Evolutionary conservation across 2,888 invertebrate genomes (phyloP).

Genomic region (Venustoraphidia nigricollis): DNA sequence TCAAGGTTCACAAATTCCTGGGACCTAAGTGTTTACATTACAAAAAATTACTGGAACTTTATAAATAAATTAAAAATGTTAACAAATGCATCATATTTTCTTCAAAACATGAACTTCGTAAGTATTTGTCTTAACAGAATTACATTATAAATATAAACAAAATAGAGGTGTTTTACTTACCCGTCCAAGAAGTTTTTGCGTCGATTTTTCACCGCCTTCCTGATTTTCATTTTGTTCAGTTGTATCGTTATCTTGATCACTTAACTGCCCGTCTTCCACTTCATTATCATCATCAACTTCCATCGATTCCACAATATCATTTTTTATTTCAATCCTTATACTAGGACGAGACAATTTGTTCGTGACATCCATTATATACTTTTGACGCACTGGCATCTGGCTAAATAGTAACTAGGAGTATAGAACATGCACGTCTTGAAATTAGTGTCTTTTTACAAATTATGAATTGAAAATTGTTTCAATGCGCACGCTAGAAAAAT

Average conservation of each 20-base stretch:
- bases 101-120: too few species aligned
- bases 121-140: too few species aligned
- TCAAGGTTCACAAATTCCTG: too few species aligned
- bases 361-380: slow-evolving; percentile 5
- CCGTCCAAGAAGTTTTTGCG: too few species aligned
- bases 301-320: slow-evolving; percentile 29
- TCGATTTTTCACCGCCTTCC: background rate
- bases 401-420: background rate
- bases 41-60: too few species aligned
- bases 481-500: background rate
- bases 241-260: slow-evolving; percentile 15
- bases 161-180: too few species aligned
- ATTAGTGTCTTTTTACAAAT: background rate
- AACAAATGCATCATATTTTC: too few species aligned
- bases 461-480: background rate
- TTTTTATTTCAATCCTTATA: slow-evolving; percentile 31
- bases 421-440: too few species aligned
- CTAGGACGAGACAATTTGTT: slow-evolving; percentile 20
- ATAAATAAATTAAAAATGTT: too few species aligned
- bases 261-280: slow-evolving; percentile 29
- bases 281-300: slow-evolving; percentile 27
- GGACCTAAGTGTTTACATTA: too few species aligned
- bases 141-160: too few species aligned
- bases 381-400: slow-evolving; percentile 11
- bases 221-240: slow-evolving; percentile 13